A percentile compares a stretch with the other conserved stretches of the same genome.
Conservation (phyloP, 2,113 vertebrate genomes). For the Cyanocitta stelleri region DNA sequence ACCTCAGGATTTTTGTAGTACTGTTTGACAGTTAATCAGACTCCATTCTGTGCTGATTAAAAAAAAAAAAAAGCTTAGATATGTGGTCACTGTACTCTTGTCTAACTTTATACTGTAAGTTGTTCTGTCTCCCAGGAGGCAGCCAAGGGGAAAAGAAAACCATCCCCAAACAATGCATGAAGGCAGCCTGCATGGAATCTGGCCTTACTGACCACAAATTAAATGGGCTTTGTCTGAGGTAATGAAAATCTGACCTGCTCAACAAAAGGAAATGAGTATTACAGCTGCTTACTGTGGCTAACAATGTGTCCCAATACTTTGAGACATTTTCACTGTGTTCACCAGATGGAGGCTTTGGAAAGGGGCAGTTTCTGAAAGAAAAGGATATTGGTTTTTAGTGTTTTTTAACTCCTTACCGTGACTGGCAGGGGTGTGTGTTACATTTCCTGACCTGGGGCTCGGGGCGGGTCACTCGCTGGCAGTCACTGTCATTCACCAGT, state of each 20-base stretch:
- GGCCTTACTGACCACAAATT: background rate
- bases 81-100: background rate
- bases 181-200: background rate
- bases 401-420: slow-evolving; percentile 76
- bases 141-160: background rate
- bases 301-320: background rate
- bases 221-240: background rate
- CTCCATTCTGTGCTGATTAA: background rate
- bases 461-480: slow-evolving; percentile 80
- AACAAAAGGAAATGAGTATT: slow-evolving; percentile 20
- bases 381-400: background rate
- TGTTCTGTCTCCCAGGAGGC: background rate
- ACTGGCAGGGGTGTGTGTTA: slow-evolving; percentile 89
- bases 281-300: background rate
- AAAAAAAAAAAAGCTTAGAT: background rate
- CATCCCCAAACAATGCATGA: background rate
- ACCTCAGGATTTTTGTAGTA: background rate
- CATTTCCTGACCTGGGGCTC: slow-evolving; percentile 86
- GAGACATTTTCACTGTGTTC: background rate
- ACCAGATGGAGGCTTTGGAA: background rate
- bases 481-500: slow-evolving; percentile 83
- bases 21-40: background rate
- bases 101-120: background rate
- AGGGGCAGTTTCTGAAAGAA: background rate
- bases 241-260: slow-evolving; percentile 34